Base-by-base conservation (phyloP, 2,113 vertebrate genomes). In the Odontesthes bonariensis region DNA sequence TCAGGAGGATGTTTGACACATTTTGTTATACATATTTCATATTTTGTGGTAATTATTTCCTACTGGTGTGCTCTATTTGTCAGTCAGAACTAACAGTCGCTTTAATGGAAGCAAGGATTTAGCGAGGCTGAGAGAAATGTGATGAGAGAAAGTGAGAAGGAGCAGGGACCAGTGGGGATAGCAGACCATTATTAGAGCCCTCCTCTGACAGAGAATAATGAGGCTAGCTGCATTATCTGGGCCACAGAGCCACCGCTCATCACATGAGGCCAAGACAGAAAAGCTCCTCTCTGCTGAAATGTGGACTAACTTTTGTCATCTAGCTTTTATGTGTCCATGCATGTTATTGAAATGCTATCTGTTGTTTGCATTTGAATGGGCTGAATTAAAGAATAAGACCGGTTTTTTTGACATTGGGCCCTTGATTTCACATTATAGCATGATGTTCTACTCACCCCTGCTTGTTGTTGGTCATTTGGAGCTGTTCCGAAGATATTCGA, bases 161-260 rank as follows among this genome's bases (percentile, higher is more conserved):
- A 65, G 44, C 69, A n/a, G 54, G 70, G 62, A 58, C 89, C 89
- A 68, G 80, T 88, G 89, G 89, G 88, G 77, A 89, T 79, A 83
- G 88, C 72, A 67, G 75, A 79, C 88, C 88, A 85, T 90, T 92
- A 92, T 94, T 93, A 93, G 91, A 88, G 82, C 69, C 79, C 61
- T 79, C 85, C 66, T 82, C 88, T 93, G 91, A 92, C 88, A 78
- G 79, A 88, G 91, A 93, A 73, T 92, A 93, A 93, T 89, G 90
- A 94, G 92, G 86, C 85, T 89, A 72, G 51, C 82, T 86, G 65
- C 51, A 54, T 81, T 91, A 91, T 92, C 87, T 93, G 88, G 91
- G 92, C 89, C 92, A 92, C 62, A 73, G 79, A 77, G 74, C 83
- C 72, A 61, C 64, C 56, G 63, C 81, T 56, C 69, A 32, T 46